These are phyloP conservation scores for Sebastes alutus DNA, from an alignment of 2,797 vertebrate species.

Conservation along the genomic window DNA sequence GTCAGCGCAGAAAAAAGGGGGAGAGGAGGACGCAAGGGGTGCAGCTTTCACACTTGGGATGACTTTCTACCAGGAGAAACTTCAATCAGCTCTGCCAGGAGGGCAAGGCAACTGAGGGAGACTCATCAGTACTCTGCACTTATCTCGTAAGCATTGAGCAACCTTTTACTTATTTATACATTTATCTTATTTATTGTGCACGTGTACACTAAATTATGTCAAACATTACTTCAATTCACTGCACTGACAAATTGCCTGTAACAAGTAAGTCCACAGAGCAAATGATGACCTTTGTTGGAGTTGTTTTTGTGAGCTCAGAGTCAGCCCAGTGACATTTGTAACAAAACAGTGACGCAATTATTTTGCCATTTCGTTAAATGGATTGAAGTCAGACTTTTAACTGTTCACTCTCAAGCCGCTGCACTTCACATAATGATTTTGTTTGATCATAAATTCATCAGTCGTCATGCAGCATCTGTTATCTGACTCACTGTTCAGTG, in stretches of 20 bases:
- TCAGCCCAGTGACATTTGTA: not conserved
- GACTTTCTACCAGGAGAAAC: slow-evolving; percentile 70
- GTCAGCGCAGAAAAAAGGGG: slow-evolving; percentile 30
- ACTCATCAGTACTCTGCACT: slow-evolving; percentile 54
- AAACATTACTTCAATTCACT: not conserved
- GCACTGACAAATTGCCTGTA: not conserved
- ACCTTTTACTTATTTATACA: slow-evolving; percentile 1
- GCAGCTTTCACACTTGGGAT: slow-evolving; percentile 74
- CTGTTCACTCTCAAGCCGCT: slow-evolving; percentile 7
- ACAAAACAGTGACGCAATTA: not conserved
- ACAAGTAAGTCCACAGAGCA: not conserved
- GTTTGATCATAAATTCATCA: slow-evolving; percentile 20
- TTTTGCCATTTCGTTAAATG: not conserved
- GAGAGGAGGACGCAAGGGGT: slow-evolving; percentile 38
- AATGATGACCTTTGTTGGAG: not conserved
- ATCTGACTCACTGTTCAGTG: slow-evolving; percentile 42
- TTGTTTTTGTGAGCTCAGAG: not conserved
- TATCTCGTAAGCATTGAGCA: slow-evolving; percentile 70
- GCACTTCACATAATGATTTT: slow-evolving; percentile 3
- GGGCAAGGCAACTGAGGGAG: slow-evolving; percentile 71
- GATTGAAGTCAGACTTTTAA: slow-evolving; percentile 17
- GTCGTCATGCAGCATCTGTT: slow-evolving; percentile 20
- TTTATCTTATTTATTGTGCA: not conserved
- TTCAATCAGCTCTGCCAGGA: slow-evolving; percentile 70
- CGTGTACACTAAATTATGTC: not conserved